Base-by-base conservation (phyloP, 2,888 invertebrate genomes). In the Plusia festucae region DNA sequence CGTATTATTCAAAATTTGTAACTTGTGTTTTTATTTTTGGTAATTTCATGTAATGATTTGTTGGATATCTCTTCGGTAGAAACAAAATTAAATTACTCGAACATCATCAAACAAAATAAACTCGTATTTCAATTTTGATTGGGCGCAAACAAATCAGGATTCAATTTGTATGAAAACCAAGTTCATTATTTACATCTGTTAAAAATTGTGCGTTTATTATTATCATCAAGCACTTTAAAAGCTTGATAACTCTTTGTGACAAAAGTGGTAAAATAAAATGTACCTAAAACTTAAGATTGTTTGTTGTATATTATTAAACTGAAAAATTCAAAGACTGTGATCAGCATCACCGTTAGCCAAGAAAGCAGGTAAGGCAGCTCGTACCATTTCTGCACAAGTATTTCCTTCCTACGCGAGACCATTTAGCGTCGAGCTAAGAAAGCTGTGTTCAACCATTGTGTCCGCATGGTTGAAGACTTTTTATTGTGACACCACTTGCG, bases 351-450 rank as follows among this genome's bases (percentile, higher is more conserved):
- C n/a, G n/a, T 40, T n/a, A 40, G n/a, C n/a, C 6, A 6, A n/a
- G 40, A 40, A 40, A n/a, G 40, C n/a, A n/a, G 40, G n/a, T n/a
- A n/a, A n/a, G n/a, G n/a, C n/a, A n/a, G n/a, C n/a, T 40, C 5
- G 40, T n/a, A 3, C 34, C 2, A 11, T 13, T 15, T 40, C 40
- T n/a, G 13, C n/a, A n/a, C 40, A n/a, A 40, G 40, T 40, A 40
- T 40, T n/a, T 40, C 34, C 34, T 34, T 34, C 40, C n/a, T 40
- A 40, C 40, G 40, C 4, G 40, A n/a, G 40, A 40, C 4, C 40
- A 40, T 40, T 40, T 40, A 40, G n/a, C 40, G 40, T 40, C 40
- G 40, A n/a, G 40, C n/a, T n/a, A 40, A 40, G 40, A 40, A 40
- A 40, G n/a, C 40, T 40, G 40, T 40, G 40, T 40, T 40, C 40